Base-by-base conservation (phyloP, 2,113 vertebrate genomes). In the Vidua macroura region DNA sequence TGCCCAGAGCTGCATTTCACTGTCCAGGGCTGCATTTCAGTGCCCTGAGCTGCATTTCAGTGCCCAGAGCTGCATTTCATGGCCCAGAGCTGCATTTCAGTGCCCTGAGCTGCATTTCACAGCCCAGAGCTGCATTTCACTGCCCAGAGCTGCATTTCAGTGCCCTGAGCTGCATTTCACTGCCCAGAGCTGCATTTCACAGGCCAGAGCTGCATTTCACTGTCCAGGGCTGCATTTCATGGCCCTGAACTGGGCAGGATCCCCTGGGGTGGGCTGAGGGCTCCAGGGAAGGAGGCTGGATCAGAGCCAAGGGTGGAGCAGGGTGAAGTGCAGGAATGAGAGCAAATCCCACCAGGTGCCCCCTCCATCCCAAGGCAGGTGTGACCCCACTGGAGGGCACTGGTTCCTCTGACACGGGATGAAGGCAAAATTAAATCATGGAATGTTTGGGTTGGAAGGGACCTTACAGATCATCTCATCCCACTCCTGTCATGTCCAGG, bases 391-490 rank as follows among this genome's bases (percentile, higher is more conserved):
- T 27, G 35, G 55, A 78, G 84, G 43, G 18, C 17, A 5, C 4
- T 5, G 41, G 2, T 31, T 25, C 49, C 16, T 5, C 18, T 17
- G 44, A 5, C 41, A 25, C 58, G 7, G 68, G 63, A 19, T 11
- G 20, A 28, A 76, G 70, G 21, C 23, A n/a, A 25, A 72, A 83
- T 52, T 18, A 23, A 77, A 60, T 27, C 14, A 44, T 13, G 11
- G 33, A 27, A 33, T 28, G 7, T 37, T 60, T 46, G 53, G 22
- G 11, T 4, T 60, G 53, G 46, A 19, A 46, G 27, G 33, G 12
- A 46, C 28, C 33, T 8, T 3, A 4, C 0, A 19, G 11, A 4
- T 27, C 53, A 33, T 15, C 27, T 4, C 10, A 9, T 37, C 1
- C 52, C 53, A 31, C 9, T 33, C 53, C 12, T 68, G 18, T 35